A percentile compares a stretch with the other conserved stretches of the same genome.
Evolutionary conservation across 1,140 invertebrate genomes (phyloP).

Genomic region (Tetranychus urticae): DNA sequence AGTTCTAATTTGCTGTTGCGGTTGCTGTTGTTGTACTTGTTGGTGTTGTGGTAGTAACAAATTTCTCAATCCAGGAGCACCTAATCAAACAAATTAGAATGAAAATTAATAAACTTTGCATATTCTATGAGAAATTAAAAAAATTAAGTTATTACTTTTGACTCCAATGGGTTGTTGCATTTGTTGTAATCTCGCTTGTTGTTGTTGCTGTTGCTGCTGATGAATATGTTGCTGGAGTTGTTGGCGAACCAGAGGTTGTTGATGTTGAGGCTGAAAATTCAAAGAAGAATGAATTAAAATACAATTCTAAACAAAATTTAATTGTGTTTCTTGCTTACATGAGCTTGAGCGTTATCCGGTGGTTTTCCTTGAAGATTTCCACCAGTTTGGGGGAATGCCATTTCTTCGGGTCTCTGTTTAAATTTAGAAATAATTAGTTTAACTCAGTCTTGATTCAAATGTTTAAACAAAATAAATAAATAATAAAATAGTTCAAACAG

Average conservation of each 20-base stretch:
- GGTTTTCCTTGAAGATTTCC: background rate
- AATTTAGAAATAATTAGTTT: background rate
- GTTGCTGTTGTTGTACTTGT: conserved; percentile 7
- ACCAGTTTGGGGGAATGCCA: background rate
- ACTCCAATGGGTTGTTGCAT: conserved; percentile 1
- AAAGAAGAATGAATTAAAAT: background rate
- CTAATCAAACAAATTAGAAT: background rate
- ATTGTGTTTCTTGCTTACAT: background rate
- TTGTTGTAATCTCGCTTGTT: background rate
- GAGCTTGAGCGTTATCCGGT: background rate
- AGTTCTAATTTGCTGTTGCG: too few species aligned
- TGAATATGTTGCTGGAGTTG: conserved; percentile 9
- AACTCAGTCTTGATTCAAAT: background rate
- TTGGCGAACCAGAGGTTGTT: conserved; percentile 1
- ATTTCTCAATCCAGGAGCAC: background rate
- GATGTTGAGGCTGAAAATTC: conserved; percentile 5
- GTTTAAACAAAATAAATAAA: background rate
- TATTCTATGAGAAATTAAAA: too few species aligned
- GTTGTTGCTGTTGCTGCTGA: conserved; percentile 8
- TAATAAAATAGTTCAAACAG: background rate
- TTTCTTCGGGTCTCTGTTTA: background rate
- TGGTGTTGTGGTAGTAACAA: conserved; percentile 7
- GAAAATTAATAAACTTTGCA: too few species aligned
- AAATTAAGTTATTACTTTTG: too few species aligned
- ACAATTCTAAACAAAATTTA: background rate